These are phyloP conservation scores for Plagodis dolabraria DNA, from an alignment of 2,888 invertebrate genomes.

Conservation along the genomic window DNA sequence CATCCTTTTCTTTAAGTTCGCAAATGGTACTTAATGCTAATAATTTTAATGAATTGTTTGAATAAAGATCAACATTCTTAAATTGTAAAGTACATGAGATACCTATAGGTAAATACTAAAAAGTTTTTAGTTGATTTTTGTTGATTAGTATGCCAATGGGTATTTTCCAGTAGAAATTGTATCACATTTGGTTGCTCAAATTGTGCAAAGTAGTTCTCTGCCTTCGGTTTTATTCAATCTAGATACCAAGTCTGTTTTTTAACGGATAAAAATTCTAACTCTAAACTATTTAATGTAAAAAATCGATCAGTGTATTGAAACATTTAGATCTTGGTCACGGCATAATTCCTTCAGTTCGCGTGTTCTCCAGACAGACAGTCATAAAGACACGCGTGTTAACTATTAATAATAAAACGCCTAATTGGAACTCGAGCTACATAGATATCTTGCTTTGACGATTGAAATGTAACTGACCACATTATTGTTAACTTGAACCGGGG, in stretches of 20 bases:
- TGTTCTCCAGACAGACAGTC: slow-evolving; percentile 68
- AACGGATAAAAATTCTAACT: not conserved
- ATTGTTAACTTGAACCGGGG: slow-evolving; percentile 51
- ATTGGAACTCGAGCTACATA: slow-evolving; percentile 75
- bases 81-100: too few species aligned
- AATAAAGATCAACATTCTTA: too few species aligned
- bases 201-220: too few species aligned
- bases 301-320: slow-evolving; percentile 13
- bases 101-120: too few species aligned
- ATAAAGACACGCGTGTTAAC: slow-evolving; percentile 73
- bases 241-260: not conserved
- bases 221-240: too few species aligned
- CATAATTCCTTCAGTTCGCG: slow-evolving; percentile 69
- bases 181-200: too few species aligned
- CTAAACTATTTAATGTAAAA: not conserved
- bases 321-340: slow-evolving; percentile 52
- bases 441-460: slow-evolving; percentile 39
- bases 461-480: slow-evolving; percentile 60
- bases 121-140: too few species aligned
- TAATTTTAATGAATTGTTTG: too few species aligned
- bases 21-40: too few species aligned
- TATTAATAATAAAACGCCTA: slow-evolving; percentile 73
- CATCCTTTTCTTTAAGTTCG: too few species aligned
- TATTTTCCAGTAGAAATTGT: too few species aligned
- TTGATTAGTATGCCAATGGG: too few species aligned